A percentile compares a stretch with the other conserved stretches of the same genome.
phyloP scores from a whole-genome alignment of 2,113 vertebrate species.

The Hippocampus guttulatus region DNA sequence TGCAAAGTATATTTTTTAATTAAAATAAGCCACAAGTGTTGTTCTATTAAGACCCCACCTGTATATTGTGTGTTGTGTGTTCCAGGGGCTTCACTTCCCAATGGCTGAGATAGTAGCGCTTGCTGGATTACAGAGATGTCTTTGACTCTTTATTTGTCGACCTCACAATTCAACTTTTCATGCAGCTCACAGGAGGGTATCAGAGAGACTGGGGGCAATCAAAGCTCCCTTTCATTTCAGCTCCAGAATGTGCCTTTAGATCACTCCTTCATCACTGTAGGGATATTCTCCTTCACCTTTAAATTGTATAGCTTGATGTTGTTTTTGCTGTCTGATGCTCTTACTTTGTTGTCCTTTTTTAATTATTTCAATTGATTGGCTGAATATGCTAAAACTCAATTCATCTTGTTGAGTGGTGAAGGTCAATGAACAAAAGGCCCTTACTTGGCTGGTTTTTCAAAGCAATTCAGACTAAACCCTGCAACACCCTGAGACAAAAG shows the following conservation, averaged over 20 bases:
- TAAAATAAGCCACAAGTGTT: neutral
- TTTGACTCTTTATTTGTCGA: conserved; percentile 87
- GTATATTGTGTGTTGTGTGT: neutral
- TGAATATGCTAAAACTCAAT: neutral
- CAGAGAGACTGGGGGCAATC: conserved; percentile 40
- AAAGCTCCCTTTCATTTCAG: conserved; percentile 70
- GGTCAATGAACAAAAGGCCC: too few species aligned
- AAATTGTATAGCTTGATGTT: conserved; percentile 30
- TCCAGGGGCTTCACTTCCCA: conserved; percentile 4
- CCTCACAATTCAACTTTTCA: conserved; percentile 80
- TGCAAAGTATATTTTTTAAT: too few species aligned
- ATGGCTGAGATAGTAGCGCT: conserved; percentile 36
- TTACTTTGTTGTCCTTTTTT: conserved; percentile 26
- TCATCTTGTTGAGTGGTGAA: neutral
- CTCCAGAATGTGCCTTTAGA: conserved; percentile 45
- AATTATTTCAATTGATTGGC: conserved; percentile 28
- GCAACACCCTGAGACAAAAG: neutral
- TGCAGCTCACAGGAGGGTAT: conserved; percentile 42
- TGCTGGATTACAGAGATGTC: conserved; percentile 76
- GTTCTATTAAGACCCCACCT: neutral
- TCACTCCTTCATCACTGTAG: conserved; percentile 43
- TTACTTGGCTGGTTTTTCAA: too few species aligned
- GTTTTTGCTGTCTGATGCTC: conserved; percentile 38
- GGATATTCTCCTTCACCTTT: conserved; percentile 41
- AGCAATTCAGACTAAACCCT: too few species aligned